Evolutionary conservation across 1,140 invertebrate species (phyloP), one percentile per base, ranked within the genome.

Genomic region (Probaryconus sp.): DNA sequence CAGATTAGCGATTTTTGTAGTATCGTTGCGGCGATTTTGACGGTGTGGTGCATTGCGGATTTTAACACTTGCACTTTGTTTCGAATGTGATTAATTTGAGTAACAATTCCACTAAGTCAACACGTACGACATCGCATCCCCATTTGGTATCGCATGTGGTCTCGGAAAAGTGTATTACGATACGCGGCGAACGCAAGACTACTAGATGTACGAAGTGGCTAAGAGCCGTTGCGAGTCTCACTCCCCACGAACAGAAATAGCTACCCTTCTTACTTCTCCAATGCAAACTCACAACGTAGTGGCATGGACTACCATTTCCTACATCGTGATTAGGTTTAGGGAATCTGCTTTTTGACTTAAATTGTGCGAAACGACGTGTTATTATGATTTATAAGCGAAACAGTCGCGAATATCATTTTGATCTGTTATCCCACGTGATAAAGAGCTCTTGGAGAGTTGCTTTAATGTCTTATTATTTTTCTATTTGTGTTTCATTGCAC

Each of bases 201-300:
- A 81, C 82, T 80, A 82, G 80, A 69, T 81, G 79, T 75, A 84
- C 81, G 48, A 84, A 84, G 84, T 83, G 80, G 81, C 85, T 84
- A 83, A 87, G 81, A 87, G 81, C 50, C 79, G 83, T 83, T 81
- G 77, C 77, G 77, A 77, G 78, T 83, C 81, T 81, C 82, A 58
- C 80, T 86, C 83, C 81, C 82, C 81, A 76, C 80, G 78, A 88
- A 77, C 87, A 87, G 84, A 88, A 88, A 88, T 88, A 88, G 85
- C 85, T 82, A 85, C 85, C 83, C 85, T 85, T 85, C 83, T 87
- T 87, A 82, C 83, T 86, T 85, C 82, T 83, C 83, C 83, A 78
- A 85, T 81, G 84, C 82, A 78, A 78, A 79, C 83, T 79, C 67
- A 77, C 74, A 81, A 79, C 67, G 43, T 78, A 63, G 51, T 76